A percentile compares a stretch with the other conserved stretches of the same genome.
Conservation (phyloP, 2,888 invertebrate genomes). For the Agrochola lota region DNA sequence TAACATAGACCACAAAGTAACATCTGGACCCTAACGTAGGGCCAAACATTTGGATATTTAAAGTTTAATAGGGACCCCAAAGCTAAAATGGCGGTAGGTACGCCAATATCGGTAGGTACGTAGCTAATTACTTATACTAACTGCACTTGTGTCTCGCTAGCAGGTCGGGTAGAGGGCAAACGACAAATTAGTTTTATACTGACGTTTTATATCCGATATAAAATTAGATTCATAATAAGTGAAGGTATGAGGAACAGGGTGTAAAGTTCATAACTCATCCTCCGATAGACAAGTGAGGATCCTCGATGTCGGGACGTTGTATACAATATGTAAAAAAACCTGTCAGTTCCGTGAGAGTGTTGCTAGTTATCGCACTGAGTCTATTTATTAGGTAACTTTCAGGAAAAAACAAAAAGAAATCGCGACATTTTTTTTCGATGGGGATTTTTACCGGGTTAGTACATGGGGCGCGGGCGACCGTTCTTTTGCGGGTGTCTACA, state of each 20-base stretch:
- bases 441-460: too few species aligned
- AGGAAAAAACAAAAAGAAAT: too few species aligned
- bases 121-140: constrained; percentile 50
- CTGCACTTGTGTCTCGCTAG: constrained; percentile 27
- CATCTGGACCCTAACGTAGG: constrained; percentile 78
- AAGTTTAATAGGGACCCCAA: constrained; percentile 78
- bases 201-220: not conserved
- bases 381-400: too few species aligned
- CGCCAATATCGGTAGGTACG: constrained; percentile 42
- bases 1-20: constrained; percentile 67
- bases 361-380: too few species aligned
- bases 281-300: too few species aligned
- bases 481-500: too few species aligned
- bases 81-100: constrained; percentile 67
- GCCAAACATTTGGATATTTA: constrained; percentile 80
- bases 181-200: not conserved
- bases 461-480: too few species aligned
- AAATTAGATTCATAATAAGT: not conserved
- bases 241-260: not conserved
- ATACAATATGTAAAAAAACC: too few species aligned
- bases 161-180: not conserved
- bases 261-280: too few species aligned
- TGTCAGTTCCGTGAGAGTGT: too few species aligned
- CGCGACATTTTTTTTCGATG: too few species aligned
- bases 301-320: too few species aligned